Evolutionary conservation across 2,113 vertebrate species (phyloP), one percentile per base, ranked within the genome.

Genomic region (Hiodon tergisus): DNA sequence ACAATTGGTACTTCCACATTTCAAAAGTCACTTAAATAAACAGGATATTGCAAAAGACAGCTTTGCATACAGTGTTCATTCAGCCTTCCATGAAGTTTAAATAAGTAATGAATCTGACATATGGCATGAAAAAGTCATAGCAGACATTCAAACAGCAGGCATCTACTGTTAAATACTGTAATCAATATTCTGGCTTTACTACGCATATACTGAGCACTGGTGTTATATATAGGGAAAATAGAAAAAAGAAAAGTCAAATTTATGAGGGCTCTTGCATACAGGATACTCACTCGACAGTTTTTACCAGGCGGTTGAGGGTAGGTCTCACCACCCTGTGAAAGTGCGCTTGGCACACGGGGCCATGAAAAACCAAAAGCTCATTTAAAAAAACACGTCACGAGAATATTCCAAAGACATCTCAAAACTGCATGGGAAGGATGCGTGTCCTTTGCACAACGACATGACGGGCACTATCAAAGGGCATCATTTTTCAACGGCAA

Each of bases 121-220:
- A 76, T 61, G 67, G 14, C 47, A 69, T 10, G 16, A 69, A 69
- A 75, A 48, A 59, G 57, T 69, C 67, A 75, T 17, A 51, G 55
- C 50, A 69, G 16, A 60, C 47, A 69, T 70, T 61, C 16, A 62
- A 54, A 76, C 74, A 11, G 55, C 50, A 63, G 59, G 31, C 67
- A 47, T 17, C 55, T 50, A 63, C 58, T 61, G 55, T 48, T 53
- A 62, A 76, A 76, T 76, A 76, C 75, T 76, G 67, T 69, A 13
- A 63, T 55, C 50, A 62, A 62, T 63, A 17, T 31, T 69, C 53
- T 70, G 67, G 59, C 59, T 57, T 52, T 76, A 31, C 53, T 48
- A 59, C 6, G 10, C 7, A 55, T 71, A 70, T 69, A 70, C 59
- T 76, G 68, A 71, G 68, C 59, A 62, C 14, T 69, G 48, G 58